Conservation (phyloP, 2,888 invertebrate species). For the Athalia circularis region DNA sequence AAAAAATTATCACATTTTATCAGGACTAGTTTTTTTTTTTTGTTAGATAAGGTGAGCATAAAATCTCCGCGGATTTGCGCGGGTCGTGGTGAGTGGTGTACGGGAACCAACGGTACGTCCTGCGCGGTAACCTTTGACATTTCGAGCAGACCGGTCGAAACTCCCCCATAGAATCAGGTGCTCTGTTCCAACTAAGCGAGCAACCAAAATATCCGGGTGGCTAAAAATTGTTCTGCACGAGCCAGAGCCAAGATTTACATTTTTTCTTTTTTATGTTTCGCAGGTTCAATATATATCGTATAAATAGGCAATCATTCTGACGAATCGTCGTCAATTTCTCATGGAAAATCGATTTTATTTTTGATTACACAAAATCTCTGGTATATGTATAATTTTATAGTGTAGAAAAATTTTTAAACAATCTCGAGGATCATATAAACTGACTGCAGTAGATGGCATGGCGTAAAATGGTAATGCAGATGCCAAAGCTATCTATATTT, state of each 20-base stretch:
- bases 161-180: constrained; percentile 47
- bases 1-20: background rate
- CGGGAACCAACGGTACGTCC: constrained; percentile 57
- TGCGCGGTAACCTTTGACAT: constrained; percentile 70
- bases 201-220: constrained; percentile 13
- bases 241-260: background rate
- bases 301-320: too few species aligned
- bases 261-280: too few species aligned
- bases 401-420: constrained; percentile 15
- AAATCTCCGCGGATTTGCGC: constrained; percentile 18
- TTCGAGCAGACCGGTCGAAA: constrained; percentile 66
- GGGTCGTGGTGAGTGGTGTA: constrained; percentile 25
- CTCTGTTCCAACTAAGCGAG: constrained; percentile 14
- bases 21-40: background rate
- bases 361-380: too few species aligned
- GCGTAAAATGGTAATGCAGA: too few species aligned
- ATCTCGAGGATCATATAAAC: constrained; percentile 3
- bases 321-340: too few species aligned
- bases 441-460: too few species aligned
- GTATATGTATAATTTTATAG: too few species aligned
- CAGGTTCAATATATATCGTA: too few species aligned
- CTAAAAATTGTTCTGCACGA: background rate
- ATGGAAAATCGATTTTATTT: too few species aligned
- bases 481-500: background rate
- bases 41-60: background rate